A percentile compares a stretch with the other conserved stretches of the same genome.
These are phyloP conservation scores for Campoplex nolae DNA, from an alignment of 2,888 invertebrate genomes.

Conservation along the genomic window DNA sequence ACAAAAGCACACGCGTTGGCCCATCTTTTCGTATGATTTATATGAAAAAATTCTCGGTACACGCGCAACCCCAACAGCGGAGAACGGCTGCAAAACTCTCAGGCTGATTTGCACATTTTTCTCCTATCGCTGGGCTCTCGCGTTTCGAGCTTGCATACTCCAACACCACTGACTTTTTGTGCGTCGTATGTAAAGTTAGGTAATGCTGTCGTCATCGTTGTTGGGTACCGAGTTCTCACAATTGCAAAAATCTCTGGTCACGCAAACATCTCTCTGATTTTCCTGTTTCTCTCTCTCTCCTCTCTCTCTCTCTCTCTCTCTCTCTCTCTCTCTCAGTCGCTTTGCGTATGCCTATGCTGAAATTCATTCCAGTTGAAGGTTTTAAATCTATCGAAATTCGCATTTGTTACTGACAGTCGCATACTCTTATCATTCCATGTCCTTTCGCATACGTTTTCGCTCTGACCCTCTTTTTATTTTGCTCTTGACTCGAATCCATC, in stretches of 20 bases:
- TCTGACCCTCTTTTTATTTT: background rate
- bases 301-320: background rate
- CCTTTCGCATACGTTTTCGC: background rate
- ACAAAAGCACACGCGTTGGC: conserved; percentile 45
- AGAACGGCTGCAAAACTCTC: conserved; percentile 17
- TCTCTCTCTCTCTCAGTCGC: background rate
- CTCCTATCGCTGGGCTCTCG: conserved; percentile 8
- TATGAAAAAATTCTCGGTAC: conserved; percentile 52
- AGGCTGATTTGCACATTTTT: conserved; percentile 56
- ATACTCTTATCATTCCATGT: background rate
- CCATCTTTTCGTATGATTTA: conserved; percentile 61
- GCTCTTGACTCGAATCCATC: conserved; percentile 56
- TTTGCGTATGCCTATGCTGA: background rate
- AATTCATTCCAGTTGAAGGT: conserved; percentile 1
- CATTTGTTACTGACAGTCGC: conserved; percentile 24
- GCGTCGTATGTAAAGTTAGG: background rate
- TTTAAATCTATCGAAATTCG: background rate
- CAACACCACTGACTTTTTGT: background rate
- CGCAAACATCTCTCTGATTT: background rate
- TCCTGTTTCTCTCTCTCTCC: background rate
- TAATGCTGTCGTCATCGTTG: background rate
- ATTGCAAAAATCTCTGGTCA: background rate
- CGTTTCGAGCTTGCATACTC: background rate
- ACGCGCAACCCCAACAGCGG: background rate
- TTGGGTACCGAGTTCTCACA: background rate